These are phyloP conservation scores for Cricetomys ansorgei DNA, from an alignment of 2,113 vertebrate genomes.

Conservation along the genomic window DNA sequence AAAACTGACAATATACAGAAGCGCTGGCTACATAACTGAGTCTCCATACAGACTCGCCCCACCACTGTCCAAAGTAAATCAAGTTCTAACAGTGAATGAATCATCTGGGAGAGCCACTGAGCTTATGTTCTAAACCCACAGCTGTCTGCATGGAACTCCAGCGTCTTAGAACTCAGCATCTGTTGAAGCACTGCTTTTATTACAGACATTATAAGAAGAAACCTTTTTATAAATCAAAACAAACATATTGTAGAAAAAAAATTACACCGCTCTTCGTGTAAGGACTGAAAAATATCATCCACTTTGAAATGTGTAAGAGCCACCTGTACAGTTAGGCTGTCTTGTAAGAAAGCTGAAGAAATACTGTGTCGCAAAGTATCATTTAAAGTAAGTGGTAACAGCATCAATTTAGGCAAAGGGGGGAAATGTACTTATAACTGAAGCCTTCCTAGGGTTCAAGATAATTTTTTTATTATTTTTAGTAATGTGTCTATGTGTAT, in stretches of 20 bases:
- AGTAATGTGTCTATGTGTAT: neutral
- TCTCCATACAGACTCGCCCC: neutral
- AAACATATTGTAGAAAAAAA: neutral
- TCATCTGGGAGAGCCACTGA: neutral
- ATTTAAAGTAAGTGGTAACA: neutral
- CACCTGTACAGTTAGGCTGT: neutral
- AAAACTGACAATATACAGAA: no score
- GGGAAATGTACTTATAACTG: neutral
- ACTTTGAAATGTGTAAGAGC: neutral
- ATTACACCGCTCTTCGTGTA: neutral
- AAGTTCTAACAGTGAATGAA: neutral
- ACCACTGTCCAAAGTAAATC: neutral
- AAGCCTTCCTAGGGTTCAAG: neutral
- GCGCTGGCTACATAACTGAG: neutral
- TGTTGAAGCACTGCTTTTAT: no score
- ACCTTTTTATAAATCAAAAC: neutral
- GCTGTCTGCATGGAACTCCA: neutral
- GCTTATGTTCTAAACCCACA: neutral
- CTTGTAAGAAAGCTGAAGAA: neutral
- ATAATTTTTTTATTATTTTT: neutral
- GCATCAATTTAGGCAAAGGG: neutral
- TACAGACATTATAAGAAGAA: neutral
- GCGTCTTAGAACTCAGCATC: neutral
- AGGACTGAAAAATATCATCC: neutral
- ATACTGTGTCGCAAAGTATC: neutral